Evolutionary conservation across 2,888 invertebrate species (phyloP).

Genomic region (Agrotis segetum): DNA sequence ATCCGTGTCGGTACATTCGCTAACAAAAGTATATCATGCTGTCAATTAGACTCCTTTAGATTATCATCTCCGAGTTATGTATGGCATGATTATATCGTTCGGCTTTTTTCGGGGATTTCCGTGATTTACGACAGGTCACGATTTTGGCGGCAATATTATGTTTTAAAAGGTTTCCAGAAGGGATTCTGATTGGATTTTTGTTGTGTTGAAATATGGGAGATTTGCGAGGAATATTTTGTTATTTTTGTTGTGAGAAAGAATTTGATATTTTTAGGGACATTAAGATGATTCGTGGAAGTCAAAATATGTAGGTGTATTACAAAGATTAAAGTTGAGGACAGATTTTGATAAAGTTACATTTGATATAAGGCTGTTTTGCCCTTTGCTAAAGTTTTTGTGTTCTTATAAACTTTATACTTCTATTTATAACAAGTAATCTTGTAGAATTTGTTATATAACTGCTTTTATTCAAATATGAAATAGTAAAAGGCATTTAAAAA

Average conservation of each 20-base stretch:
- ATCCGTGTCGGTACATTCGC: slow-evolving; percentile 63
- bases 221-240: slow-evolving; percentile 3
- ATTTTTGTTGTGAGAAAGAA: background rate
- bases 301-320: too few relatives aligned
- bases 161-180: slow-evolving; percentile 45
- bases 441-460: too few relatives aligned
- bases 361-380: too few relatives aligned
- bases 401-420: too few relatives aligned
- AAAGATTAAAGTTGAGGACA: too few relatives aligned
- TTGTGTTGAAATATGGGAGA: slow-evolving; percentile 36
- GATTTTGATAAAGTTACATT: too few relatives aligned
- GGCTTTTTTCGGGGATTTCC: slow-evolving; percentile 65
- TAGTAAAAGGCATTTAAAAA: too few relatives aligned
- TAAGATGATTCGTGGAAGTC: background rate
- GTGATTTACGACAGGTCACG: slow-evolving; percentile 70
- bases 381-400: too few relatives aligned
- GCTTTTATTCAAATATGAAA: too few relatives aligned
- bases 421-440: too few relatives aligned
- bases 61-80: slow-evolving; percentile 78
- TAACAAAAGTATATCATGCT: slow-evolving; percentile 78
- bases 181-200: slow-evolving; percentile 34
- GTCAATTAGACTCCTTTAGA: slow-evolving; percentile 82
- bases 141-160: slow-evolving; percentile 67
- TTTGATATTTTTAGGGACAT: slow-evolving; percentile 5
- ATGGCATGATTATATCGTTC: slow-evolving; percentile 72